phyloP scores from a whole-genome alignment of 2,113 vertebrate genomes.

The Hyperoodon ampullatus region DNA sequence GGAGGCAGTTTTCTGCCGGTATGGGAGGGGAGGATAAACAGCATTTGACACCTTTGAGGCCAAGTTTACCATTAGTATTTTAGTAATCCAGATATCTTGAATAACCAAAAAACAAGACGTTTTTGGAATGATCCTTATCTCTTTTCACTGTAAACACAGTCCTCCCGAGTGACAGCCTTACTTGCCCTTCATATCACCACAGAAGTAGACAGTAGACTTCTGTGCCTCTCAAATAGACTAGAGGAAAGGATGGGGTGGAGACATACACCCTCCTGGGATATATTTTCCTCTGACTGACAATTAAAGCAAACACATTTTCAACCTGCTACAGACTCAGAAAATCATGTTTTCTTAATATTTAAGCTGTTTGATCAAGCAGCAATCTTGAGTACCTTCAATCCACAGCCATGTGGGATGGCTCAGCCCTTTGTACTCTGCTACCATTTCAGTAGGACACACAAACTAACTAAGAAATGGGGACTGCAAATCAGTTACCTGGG shows the following conservation, averaged over 20 bases:
- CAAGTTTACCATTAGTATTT: not conserved
- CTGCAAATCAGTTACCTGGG: not conserved
- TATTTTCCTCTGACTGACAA: not conserved
- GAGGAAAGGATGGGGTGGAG: not conserved
- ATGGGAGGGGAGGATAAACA: not conserved
- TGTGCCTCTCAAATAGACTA: not conserved
- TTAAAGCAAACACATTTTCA: not conserved
- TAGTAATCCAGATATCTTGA: not conserved
- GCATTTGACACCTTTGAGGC: not conserved
- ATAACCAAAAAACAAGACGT: not conserved
- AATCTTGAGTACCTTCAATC: not conserved
- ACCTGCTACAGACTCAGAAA: not conserved
- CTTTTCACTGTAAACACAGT: not conserved
- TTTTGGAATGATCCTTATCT: not conserved
- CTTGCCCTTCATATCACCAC: not conserved
- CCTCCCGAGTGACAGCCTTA: not conserved
- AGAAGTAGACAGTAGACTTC: not conserved
- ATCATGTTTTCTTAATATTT: not conserved
- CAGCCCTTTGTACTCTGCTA: too few relatives aligned
- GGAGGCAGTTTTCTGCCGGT: not conserved
- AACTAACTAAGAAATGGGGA: not conserved
- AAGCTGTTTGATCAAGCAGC: not conserved
- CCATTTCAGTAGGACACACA: not conserved
- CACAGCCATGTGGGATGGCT: not conserved
- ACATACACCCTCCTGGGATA: not conserved